Percentiles rank a stretch among this genome's conserved stretches.
Evolutionary conservation across 1,140 invertebrate species (phyloP).

Genomic region (Drosophila saltans): DNA sequence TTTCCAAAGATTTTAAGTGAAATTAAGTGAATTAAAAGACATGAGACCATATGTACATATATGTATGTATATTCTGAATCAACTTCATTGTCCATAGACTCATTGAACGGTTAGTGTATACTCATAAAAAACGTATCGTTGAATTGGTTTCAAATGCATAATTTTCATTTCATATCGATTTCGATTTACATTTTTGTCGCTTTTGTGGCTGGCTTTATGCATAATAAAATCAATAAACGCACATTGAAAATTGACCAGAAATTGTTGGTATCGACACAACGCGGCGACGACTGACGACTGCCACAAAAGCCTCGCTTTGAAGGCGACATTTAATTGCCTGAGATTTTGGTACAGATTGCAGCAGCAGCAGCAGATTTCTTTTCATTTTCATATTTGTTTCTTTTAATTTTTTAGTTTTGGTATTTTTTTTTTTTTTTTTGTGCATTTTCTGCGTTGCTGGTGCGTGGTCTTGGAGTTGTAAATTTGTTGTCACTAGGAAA

Average conservation of each 20-base stretch:
- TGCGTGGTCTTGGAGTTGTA: slow-evolving; percentile 51
- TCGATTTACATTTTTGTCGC: slow-evolving; percentile 78
- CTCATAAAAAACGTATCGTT: slow-evolving; percentile 57
- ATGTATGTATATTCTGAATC: no score
- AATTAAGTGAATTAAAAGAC: no score
- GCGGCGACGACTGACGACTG: slow-evolving; percentile 10
- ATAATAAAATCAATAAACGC: slow-evolving; percentile 81
- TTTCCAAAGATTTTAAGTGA: no score
- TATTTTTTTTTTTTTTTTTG: neutral
- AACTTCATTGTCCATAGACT: neutral
- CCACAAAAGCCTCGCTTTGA: slow-evolving; percentile 62
- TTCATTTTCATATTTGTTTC: slow-evolving; percentile 10
- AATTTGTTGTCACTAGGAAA: slow-evolving; percentile 81
- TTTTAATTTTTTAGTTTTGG: neutral
- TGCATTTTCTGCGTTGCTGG: slow-evolving; percentile 11
- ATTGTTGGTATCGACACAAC: slow-evolving; percentile 5
- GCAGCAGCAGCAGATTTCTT: slow-evolving; percentile 47
- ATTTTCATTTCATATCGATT: slow-evolving; percentile 72
- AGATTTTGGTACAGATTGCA: slow-evolving; percentile 40
- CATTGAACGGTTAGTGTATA: slow-evolving; percentile 1
- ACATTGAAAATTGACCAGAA: slow-evolving; percentile 57
- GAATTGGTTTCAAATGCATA: slow-evolving; percentile 75
- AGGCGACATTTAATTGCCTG: slow-evolving; percentile 78
- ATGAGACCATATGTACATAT: no score
- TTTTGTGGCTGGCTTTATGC: slow-evolving; percentile 74